These are phyloP conservation scores for Desmophyllum pertusum DNA, from an alignment of 92 coral and sea anemone species.

Conservation along the genomic window DNA sequence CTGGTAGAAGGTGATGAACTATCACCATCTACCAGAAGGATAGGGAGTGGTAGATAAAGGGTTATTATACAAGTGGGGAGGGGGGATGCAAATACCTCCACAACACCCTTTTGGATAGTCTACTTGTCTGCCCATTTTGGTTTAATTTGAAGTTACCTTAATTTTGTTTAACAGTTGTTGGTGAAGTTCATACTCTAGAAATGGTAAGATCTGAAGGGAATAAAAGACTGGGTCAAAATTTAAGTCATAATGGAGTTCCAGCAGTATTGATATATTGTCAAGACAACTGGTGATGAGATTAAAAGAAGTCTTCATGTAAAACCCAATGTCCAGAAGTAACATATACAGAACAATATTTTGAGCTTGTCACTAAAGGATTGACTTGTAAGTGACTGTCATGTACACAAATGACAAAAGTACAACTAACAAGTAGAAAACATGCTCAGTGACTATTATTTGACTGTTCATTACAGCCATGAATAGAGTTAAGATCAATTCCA, in stretches of 20 bases:
- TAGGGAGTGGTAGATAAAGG: background rate
- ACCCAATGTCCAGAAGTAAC: background rate
- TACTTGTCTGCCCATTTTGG: background rate
- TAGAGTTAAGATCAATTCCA: background rate
- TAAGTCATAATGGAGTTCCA: background rate
- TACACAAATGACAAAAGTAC: background rate
- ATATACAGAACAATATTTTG: background rate
- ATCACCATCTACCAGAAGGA: background rate
- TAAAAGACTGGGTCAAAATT: background rate
- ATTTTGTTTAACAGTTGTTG: conserved; percentile 90
- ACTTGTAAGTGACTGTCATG: background rate
- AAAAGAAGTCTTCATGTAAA: background rate
- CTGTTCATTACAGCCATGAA: background rate
- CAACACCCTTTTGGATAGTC: background rate
- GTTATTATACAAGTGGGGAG: background rate
- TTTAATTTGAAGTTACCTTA: conserved; percentile 56
- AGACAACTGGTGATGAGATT: background rate
- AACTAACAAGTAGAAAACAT: too few relatives aligned
- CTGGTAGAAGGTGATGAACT: background rate
- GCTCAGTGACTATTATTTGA: too few relatives aligned
- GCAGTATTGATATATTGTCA: too few relatives aligned
- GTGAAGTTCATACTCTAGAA: conserved; percentile 97
- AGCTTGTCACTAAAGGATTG: background rate
- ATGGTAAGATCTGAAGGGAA: conserved; percentile 82
- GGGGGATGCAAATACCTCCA: background rate